These are phyloP conservation scores for Elymnias hypermnestra DNA, from an alignment of 1,140 invertebrate species.

Conservation along the genomic window DNA sequence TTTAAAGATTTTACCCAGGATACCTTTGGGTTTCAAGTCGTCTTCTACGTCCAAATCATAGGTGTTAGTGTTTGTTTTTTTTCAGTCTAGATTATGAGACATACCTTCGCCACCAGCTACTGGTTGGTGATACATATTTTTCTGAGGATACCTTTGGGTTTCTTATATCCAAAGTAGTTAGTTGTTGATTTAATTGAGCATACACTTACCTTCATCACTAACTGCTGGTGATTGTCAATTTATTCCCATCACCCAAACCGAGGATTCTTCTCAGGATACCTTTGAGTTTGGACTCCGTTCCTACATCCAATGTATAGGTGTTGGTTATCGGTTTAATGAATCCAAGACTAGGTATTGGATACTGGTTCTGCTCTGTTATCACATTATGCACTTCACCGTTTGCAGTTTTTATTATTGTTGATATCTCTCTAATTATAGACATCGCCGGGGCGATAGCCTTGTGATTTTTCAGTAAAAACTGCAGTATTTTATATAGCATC, in stretches of 20 bases:
- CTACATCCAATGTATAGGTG: conserved; percentile 35
- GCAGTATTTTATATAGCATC: conserved; percentile 33
- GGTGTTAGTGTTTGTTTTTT: too few species aligned
- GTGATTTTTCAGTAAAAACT: conserved; percentile 32
- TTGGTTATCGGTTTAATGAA: conserved; percentile 18
- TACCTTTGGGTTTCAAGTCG: too few species aligned
- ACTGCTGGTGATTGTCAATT: conserved; percentile 31
- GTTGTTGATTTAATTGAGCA: too few species aligned
- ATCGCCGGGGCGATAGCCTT: conserved; percentile 36
- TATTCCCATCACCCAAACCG: conserved; percentile 32
- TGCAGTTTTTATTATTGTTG: conserved; percentile 38
- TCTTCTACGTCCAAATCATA: too few species aligned
- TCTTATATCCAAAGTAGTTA: too few species aligned
- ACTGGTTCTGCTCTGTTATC: conserved; percentile 41
- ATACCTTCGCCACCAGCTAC: too few species aligned
- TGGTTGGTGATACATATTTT: too few species aligned
- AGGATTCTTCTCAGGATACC: conserved; percentile 40
- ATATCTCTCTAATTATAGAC: conserved; percentile 43
- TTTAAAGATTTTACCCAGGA: too few species aligned
- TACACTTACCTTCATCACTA: too few species aligned
- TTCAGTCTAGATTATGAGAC: too few species aligned
- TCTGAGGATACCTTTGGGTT: too few species aligned
- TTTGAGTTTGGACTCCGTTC: conserved; percentile 23
- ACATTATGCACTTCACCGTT: conserved; percentile 41
- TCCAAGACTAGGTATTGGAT: conserved; percentile 29